Conservation (phyloP, 2,888 invertebrate genomes). For the Pachliopta kotzebuea region DNA sequence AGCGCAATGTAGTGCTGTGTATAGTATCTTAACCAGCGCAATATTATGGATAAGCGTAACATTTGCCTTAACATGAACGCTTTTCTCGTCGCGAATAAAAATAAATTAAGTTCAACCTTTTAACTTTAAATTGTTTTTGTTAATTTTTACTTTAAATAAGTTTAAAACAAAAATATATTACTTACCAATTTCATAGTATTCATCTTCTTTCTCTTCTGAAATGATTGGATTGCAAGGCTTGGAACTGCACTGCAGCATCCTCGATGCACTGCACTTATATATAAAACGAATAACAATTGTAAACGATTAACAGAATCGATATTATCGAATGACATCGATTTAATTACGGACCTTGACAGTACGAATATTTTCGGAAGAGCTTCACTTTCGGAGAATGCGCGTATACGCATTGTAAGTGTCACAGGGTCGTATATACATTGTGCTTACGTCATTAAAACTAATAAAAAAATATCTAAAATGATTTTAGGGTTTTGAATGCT, state of each 20-base stretch:
- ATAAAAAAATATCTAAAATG: too few species aligned
- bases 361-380: conserved; percentile 41
- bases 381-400: conserved; percentile 32
- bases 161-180: conserved; percentile 14
- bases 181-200: conserved; percentile 56
- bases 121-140: too few species aligned
- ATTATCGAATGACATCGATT: conserved; percentile 45
- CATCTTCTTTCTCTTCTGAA: conserved; percentile 16
- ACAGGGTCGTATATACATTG: not conserved
- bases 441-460: too few species aligned
- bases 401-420: conserved; percentile 11
- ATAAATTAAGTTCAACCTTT: too few species aligned
- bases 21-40: too few species aligned
- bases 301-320: conserved; percentile 40
- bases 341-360: conserved; percentile 46
- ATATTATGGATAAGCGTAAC: too few species aligned
- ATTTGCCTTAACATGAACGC: too few species aligned
- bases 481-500: too few species aligned
- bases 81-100: too few species aligned
- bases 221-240: conserved; percentile 33
- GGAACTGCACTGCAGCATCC: conserved; percentile 48
- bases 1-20: too few species aligned
- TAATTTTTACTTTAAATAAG: too few species aligned
- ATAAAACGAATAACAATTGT: conserved; percentile 43
- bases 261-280: conserved; percentile 50